Evolutionary conservation across 1,140 invertebrate species (phyloP).

Genomic region (Pygmarrhopalites habei): DNA sequence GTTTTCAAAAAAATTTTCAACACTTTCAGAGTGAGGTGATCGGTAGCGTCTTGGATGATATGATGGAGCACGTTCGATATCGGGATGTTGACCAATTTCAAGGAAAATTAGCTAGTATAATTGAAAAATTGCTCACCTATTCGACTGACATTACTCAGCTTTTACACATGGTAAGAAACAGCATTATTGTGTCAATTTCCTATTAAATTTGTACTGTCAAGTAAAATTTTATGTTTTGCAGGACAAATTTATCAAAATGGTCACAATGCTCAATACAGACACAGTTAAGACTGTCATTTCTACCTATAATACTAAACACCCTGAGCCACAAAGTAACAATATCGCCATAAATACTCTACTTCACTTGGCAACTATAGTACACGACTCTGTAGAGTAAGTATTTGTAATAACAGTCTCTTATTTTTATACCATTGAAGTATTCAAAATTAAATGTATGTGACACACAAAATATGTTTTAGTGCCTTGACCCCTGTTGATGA

Average conservation of each 20-base stretch:
- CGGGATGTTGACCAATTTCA: conserved; percentile 25
- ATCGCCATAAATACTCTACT: conserved; percentile 79
- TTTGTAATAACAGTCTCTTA: conserved; percentile 12
- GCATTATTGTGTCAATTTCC: not conserved
- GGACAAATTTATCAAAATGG: conserved; percentile 81
- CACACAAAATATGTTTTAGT: no score
- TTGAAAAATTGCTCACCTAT: conserved; percentile 34
- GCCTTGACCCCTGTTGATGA: conserved; percentile 91
- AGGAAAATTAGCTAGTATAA: conserved; percentile 24
- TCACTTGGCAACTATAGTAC: conserved; percentile 76
- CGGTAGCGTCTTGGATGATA: conserved; percentile 74
- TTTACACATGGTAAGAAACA: conserved; percentile 21
- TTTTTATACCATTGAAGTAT: not conserved
- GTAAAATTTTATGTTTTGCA: conserved; percentile 42
- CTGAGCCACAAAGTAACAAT: conserved; percentile 63
- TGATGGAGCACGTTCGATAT: conserved; percentile 57
- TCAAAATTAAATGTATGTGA: conserved; percentile 20
- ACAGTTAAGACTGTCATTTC: conserved; percentile 75
- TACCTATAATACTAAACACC: conserved; percentile 56
- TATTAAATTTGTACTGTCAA: not conserved
- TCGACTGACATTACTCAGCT: conserved; percentile 30
- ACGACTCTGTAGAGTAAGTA: conserved; percentile 83
- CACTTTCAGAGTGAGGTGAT: conserved; percentile 64
- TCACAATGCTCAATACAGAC: conserved; percentile 71
- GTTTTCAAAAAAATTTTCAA: not conserved